Conservation (phyloP, 2,113 vertebrate species). For the Zootoca vivipara region DNA sequence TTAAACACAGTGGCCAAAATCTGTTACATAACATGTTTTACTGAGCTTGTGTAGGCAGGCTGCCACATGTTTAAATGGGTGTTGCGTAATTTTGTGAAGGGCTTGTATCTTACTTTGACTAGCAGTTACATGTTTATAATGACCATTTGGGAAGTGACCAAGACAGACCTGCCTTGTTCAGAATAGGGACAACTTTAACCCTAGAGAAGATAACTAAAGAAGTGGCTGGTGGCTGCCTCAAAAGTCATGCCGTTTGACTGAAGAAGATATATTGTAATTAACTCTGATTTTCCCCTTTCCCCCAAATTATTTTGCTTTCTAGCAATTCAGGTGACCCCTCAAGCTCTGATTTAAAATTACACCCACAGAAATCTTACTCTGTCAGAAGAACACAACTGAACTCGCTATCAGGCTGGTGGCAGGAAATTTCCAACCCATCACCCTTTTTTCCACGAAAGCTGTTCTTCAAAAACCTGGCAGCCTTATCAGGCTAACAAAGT, state of each 20-base stretch:
- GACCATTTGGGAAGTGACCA: neutral
- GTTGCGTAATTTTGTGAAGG: neutral
- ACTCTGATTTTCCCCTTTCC: neutral
- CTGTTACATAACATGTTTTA: conserved; percentile 9
- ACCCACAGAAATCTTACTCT: neutral
- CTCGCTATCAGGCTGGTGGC: neutral
- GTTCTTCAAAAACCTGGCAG: neutral
- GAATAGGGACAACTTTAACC: neutral
- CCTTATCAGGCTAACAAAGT: neutral
- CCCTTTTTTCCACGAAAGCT: neutral
- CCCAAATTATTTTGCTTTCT: neutral
- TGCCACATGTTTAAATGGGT: conserved; percentile 22
- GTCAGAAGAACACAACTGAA: neutral
- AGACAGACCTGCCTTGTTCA: neutral
- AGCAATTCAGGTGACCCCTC: neutral
- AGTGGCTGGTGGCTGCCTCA: neutral
- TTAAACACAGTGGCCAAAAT: conserved; percentile 2
- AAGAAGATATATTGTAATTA: neutral
- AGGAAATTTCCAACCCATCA: neutral
- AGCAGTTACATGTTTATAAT: neutral
- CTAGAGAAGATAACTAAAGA: neutral
- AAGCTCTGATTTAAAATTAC: neutral
- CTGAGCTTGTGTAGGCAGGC: conserved; percentile 14
- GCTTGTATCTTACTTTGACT: neutral
- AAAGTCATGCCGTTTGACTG: neutral